Conservation (phyloP, 1,140 invertebrate genomes). For the Pseudachorutes palmiensis region DNA sequence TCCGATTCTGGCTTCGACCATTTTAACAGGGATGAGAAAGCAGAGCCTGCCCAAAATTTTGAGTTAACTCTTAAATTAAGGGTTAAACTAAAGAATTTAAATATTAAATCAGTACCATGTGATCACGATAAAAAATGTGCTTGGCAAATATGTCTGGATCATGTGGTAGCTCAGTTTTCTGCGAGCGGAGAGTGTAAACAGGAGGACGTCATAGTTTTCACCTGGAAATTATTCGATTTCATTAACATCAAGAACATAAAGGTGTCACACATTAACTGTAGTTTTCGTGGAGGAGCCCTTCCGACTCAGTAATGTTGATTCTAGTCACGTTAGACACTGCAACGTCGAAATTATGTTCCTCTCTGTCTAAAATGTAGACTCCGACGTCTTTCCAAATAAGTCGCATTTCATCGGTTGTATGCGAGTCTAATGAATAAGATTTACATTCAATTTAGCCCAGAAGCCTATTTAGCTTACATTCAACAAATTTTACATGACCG, state of each 20-base stretch:
- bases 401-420: not conserved
- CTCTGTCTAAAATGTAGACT: slow-evolving; percentile 3
- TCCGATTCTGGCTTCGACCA: not conserved
- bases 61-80: no score
- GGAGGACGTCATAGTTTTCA: slow-evolving; percentile 22
- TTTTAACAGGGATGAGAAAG: slow-evolving; percentile 49
- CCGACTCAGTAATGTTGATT: not conserved
- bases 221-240: not conserved
- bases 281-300: no score
- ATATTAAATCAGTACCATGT: no score
- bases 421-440: not conserved
- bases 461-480: no score
- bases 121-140: slow-evolving; percentile 55
- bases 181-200: slow-evolving; percentile 46
- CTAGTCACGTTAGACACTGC: not conserved
- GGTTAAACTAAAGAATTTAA: no score
- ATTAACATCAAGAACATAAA: no score
- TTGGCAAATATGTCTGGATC: slow-evolving; percentile 55
- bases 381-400: not conserved
- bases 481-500: slow-evolving; percentile 14
- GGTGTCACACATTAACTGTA: no score
- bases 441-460: not conserved
- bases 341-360: not conserved
- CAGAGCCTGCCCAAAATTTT: no score
- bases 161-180: slow-evolving; percentile 52